Base-by-base conservation (phyloP, 2,113 vertebrate species). In the Phaethon lepturus region DNA sequence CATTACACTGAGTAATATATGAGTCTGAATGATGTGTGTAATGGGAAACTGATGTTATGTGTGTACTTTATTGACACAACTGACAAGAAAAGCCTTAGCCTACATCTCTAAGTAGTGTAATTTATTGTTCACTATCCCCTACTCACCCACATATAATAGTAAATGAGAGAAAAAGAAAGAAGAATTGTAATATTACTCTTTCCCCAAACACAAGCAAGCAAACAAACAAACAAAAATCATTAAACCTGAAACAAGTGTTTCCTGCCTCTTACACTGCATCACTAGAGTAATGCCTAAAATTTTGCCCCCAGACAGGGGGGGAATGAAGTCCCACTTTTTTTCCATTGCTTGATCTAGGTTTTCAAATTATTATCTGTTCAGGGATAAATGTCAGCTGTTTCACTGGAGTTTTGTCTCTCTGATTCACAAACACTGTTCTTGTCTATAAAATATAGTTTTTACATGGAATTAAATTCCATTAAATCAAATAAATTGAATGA, bases 41-140 rank as follows among this genome's bases (percentile, higher is more conserved):
- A 97, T 98, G 97, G 95, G 91, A 98, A 98, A 98, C 96, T 98
- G 96, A 97, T 97, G 96, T 94, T 97, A 97, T 96, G 79, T 96
- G 88, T 97, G 83, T 94, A 95, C 85, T 97, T 97, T 98, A 97
- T 97, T 98, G 97, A 97, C 97, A 97, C 80, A 95, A 96, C 90
- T 95, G 96, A 95, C 96, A 96, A 87, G 50, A 91, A 97, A 96
- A 94, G 17, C 86, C 91, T 97, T 96, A 92, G 84, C 86, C 82
- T 96, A 90, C 83, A 67, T 94, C 90, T 97, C 89, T 97, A 98
- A 97, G 94, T 96, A 88, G 87, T 85, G 52, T 96, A 97, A 98
- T 98, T 98, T 98, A 98, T 97, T 98, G 97, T 97, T 97, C 91
- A 75, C 80, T 96, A 93, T 97, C 92, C 94, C 64, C 74, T 75